A percentile compares a stretch with the other conserved stretches of the same genome.
Evolutionary conservation across 2,888 invertebrate genomes (phyloP).

Genomic region (Antheraea assamensis): DNA sequence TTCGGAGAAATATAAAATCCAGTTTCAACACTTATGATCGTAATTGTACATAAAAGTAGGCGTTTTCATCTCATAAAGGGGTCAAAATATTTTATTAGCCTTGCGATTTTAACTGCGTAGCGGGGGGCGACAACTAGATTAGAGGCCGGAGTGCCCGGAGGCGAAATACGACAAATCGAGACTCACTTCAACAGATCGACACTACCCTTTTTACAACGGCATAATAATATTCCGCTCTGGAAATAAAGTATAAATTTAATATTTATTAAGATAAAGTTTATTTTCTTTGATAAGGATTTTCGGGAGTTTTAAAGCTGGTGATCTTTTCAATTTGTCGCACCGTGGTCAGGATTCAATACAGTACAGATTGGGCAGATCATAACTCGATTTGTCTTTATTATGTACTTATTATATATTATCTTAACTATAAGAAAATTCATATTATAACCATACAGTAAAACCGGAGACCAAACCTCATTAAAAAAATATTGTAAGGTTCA

Average conservation of each 20-base stretch:
- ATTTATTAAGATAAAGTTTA: conserved; percentile 31
- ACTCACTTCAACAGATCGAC: conserved; percentile 34
- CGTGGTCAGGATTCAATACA: conserved; percentile 52
- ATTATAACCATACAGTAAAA: background rate
- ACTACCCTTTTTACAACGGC: conserved; percentile 34
- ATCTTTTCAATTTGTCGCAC: conserved; percentile 45
- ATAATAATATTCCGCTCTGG: conserved; percentile 26
- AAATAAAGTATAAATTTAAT: conserved; percentile 17
- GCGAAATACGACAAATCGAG: conserved; percentile 62
- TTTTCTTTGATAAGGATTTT: conserved; percentile 25
- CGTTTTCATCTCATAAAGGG: conserved; percentile 80
- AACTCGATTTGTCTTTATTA: conserved; percentile 35
- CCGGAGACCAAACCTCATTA: no score
- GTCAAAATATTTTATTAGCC: conserved; percentile 83
- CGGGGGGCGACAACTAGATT: conserved; percentile 77
- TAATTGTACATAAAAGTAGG: conserved; percentile 69
- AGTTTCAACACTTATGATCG: conserved; percentile 17
- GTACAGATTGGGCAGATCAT: conserved; percentile 48
- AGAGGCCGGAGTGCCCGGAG: conserved; percentile 58
- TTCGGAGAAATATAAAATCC: background rate
- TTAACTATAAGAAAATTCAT: background rate
- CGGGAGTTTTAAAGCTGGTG: background rate
- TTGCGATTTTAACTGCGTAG: conserved; percentile 79
- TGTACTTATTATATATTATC: background rate
- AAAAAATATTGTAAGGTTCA: no score